phyloP scores from a whole-genome alignment of 2,888 invertebrate genomes.

The Drosophila helvetica region DNA sequence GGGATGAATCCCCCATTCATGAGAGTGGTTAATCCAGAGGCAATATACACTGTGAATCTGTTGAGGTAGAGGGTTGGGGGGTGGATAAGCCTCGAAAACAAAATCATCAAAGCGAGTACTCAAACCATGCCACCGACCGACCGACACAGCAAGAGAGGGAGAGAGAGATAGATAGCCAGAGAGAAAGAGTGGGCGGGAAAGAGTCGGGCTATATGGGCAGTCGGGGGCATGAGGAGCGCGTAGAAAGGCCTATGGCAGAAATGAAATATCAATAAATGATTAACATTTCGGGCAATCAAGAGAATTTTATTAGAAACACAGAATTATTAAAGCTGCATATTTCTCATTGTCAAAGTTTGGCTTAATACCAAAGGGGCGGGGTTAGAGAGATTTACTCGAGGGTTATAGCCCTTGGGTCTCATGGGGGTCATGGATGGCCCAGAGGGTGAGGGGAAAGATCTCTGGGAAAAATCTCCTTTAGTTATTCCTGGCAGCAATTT shows the following conservation, averaged over 20 bases:
- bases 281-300: slow-evolving; percentile 46
- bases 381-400: not conserved
- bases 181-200: not conserved
- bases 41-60: slow-evolving; percentile 31
- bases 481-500: too few relatives aligned
- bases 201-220: slow-evolving; percentile 40
- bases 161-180: not conserved
- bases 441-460: not conserved
- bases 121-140: slow-evolving; percentile 40
- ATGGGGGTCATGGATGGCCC: too few relatives aligned
- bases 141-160: slow-evolving; percentile 12
- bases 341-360: slow-evolving; percentile 14
- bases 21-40: not conserved
- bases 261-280: slow-evolving; percentile 70
- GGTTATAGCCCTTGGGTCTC: too few relatives aligned
- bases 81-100: slow-evolving; percentile 71
- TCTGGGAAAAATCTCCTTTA: not conserved
- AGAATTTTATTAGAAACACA: slow-evolving; percentile 47
- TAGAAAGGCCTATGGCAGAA: slow-evolving; percentile 66
- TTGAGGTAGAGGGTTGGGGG: slow-evolving; percentile 27
- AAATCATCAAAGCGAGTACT: slow-evolving; percentile 71
- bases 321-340: slow-evolving; percentile 39
- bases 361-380: slow-evolving; percentile 12
- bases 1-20: too few relatives aligned
- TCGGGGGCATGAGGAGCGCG: slow-evolving; percentile 62